phyloP scores from a whole-genome alignment of 1,140 invertebrate genomes.

The Pygmarrhopalites habei region DNA sequence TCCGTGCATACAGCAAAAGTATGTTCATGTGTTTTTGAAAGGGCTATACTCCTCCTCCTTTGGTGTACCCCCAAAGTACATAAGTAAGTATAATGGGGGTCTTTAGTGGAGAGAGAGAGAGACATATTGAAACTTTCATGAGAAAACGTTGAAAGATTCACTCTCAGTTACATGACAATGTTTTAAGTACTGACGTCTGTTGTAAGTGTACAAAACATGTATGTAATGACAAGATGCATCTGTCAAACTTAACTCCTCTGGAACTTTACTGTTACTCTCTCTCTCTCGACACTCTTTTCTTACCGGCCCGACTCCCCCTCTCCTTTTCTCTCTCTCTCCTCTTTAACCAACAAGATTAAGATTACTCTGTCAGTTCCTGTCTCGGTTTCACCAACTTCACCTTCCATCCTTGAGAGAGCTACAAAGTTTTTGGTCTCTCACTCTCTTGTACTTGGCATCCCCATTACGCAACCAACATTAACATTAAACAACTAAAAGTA shows the following conservation, averaged over 20 bases:
- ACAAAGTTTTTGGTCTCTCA: no score
- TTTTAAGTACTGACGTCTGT: constrained; percentile 3
- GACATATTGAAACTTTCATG: background rate
- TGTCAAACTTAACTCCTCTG: constrained; percentile 9
- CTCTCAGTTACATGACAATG: constrained; percentile 11
- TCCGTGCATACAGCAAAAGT: no score
- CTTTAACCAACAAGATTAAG: background rate
- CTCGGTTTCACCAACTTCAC: constrained; percentile 8
- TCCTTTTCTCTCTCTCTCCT: background rate
- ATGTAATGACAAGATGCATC: constrained; percentile 15
- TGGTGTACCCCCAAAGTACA: no score
- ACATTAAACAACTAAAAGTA: no score
- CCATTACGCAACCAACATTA: no score
- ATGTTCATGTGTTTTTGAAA: no score
- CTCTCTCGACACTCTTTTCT: background rate
- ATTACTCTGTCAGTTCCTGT: constrained; percentile 8
- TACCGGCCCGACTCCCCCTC: no score
- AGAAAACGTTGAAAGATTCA: constrained; percentile 12
- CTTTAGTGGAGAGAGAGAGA: no score
- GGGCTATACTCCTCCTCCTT: no score
- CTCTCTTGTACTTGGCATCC: no score
- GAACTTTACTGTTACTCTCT: background rate
- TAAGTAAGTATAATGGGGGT: no score
- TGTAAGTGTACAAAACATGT: background rate
- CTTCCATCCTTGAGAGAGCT: no score